Evolutionary conservation across 2,888 invertebrate species (phyloP).

Genomic region (Heliconius cydno): DNA sequence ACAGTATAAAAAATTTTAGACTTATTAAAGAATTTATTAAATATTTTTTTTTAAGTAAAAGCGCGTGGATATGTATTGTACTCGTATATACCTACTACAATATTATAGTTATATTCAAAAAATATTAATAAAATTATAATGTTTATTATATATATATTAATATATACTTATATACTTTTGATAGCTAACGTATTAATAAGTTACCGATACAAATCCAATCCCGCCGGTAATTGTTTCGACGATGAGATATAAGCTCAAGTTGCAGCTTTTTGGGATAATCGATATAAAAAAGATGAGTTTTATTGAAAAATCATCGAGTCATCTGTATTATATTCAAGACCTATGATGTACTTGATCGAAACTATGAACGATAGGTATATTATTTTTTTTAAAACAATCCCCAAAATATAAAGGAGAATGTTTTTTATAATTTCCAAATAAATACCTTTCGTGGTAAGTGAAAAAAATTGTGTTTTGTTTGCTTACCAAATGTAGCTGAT

Average conservation of each 20-base stretch:
- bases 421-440: too few relatives aligned
- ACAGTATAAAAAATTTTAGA: slow-evolving; percentile 5
- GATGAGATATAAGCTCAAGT: slow-evolving; percentile 25
- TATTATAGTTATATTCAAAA: neutral
- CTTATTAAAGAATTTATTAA: neutral
- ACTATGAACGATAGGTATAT: neutral
- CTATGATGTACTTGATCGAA: too few relatives aligned
- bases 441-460: too few relatives aligned
- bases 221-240: slow-evolving; percentile 34
- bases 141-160: neutral
- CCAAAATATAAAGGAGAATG: too few relatives aligned
- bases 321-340: too few relatives aligned
- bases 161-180: slow-evolving; percentile 17
- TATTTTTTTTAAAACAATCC: neutral
- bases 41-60: neutral
- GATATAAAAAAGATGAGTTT: neutral
- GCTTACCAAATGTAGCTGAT: too few relatives aligned
- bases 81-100: slow-evolving; percentile 1
- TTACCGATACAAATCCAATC: slow-evolving; percentile 29
- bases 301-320: too few relatives aligned
- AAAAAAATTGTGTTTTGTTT: too few relatives aligned
- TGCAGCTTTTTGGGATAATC: slow-evolving; percentile 5
- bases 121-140: neutral
- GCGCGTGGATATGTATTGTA: neutral
- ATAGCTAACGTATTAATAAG: slow-evolving; percentile 25